Base-by-base conservation (phyloP, 2,113 vertebrate genomes). In the Rhineura floridana region DNA sequence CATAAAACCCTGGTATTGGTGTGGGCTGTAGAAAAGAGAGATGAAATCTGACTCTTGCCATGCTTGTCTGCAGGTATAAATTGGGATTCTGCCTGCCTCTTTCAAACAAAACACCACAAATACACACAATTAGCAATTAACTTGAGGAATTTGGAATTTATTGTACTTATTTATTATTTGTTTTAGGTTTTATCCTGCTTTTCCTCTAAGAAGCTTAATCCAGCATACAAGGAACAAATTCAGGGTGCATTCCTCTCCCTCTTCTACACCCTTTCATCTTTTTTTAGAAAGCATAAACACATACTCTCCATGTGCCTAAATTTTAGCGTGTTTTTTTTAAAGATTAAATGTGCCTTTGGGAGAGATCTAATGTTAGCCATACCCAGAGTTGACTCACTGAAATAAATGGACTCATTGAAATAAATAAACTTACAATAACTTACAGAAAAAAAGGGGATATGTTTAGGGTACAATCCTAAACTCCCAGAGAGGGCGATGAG, bases 1-100 rank as follows among this genome's bases (percentile, higher is more conserved):
- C 90, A 3, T 97, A 97, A 79, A 77, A 77, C 44, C 97, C 97
- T 36, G 95, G 94, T 33, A 81, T 80, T 69, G 97, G 96, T 10
- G 96, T 87, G 67, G 96, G 91, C 97, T 97, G 92, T 82, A 82
- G 62, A 84, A 94, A 91, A 91, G 67, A 59, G 79, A 93, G 39
- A 90, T n/a, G 69, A 39, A 9, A 70, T 44, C 13, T 48, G 67
- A 80, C 42, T 28, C 5, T 5, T 48, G 21, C 28, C 50, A 39
- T 67, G 13, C 59, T 44, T 73, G 36, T 55, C 23, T n/a, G 19
- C 46, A 25, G 33, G 50, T 25, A 70, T 50, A 52, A 33, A 44
- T 33, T 19, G 42, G 15, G 70, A 85, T 85, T 76, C 50, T 28
- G 46, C 28, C 39, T 39, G 33, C 23, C 5, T 83, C 33, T 69